These are phyloP conservation scores for Neoaliturus tenellus DNA, from an alignment of 2,888 invertebrate species.

Conservation along the genomic window DNA sequence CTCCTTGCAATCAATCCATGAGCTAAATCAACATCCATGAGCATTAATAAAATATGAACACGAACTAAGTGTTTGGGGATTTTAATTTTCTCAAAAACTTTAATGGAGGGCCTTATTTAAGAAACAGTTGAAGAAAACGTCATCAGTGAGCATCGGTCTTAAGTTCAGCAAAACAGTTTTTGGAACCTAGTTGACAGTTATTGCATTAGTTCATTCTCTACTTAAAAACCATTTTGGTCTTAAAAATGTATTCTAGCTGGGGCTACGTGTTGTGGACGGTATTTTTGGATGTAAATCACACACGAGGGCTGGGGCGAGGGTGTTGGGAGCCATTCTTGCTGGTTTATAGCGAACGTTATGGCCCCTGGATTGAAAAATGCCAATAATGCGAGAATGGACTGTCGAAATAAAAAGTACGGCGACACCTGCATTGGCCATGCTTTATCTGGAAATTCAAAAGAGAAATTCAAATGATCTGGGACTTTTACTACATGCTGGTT, in stretches of 20 bases:
- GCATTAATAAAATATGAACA: no score
- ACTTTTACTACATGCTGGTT: no score
- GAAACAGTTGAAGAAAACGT: conserved; percentile 6
- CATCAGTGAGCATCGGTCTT: no score
- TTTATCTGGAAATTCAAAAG: not conserved
- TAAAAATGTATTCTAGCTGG: no score
- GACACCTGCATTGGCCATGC: not conserved
- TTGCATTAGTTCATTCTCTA: no score
- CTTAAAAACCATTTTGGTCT: no score
- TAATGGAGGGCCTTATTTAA: not conserved
- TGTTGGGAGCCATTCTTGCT: conserved; percentile 21
- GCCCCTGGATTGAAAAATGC: conserved; percentile 40
- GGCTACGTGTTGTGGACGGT: conserved; percentile 1
- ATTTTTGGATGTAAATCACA: conserved; percentile 25
- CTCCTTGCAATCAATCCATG: no score
- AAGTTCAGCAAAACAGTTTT: no score
- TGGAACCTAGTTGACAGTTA: no score
- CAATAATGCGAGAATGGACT: conserved; percentile 32
- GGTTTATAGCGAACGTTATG: conserved; percentile 31
- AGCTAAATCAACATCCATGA: no score
- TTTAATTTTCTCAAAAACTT: no score
- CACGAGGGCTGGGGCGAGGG: not conserved
- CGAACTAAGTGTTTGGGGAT: no score
- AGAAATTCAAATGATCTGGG: not conserved
- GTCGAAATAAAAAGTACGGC: conserved; percentile 27